Conservation (phyloP, 2,113 vertebrate species). For the Spilogale gracilis region DNA sequence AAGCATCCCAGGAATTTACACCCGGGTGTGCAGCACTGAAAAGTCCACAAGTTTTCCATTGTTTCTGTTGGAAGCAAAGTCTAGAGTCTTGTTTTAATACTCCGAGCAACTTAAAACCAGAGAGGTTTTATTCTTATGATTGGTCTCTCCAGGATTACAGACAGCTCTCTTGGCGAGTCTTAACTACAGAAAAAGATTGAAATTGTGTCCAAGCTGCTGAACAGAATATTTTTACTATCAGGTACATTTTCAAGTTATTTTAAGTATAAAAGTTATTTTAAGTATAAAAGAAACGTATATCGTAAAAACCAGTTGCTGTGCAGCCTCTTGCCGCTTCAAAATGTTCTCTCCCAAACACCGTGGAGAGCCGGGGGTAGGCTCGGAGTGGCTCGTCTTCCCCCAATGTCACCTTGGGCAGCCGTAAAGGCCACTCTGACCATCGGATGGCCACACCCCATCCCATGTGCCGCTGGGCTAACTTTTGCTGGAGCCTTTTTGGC, state of each 20-base stretch:
- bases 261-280: slow-evolving; percentile 12
- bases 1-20: slow-evolving; percentile 67
- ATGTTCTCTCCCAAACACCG: background rate
- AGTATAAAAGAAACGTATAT: background rate
- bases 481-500: background rate
- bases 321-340: background rate
- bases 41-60: slow-evolving; percentile 58
- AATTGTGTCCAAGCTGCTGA: slow-evolving; percentile 7
- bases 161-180: slow-evolving; percentile 15
- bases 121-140: slow-evolving; percentile 60
- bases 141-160: slow-evolving; percentile 51
- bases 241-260: slow-evolving; percentile 30
- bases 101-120: slow-evolving; percentile 36
- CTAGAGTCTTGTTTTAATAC: slow-evolving; percentile 50
- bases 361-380: background rate
- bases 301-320: background rate
- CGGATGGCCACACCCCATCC: background rate
- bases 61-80: slow-evolving; percentile 73
- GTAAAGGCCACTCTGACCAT: background rate
- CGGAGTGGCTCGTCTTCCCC: background rate
- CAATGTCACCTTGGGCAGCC: background rate
- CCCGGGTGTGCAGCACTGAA: background rate
- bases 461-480: background rate
- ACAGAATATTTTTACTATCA: slow-evolving; percentile 24
- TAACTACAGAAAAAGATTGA: slow-evolving; percentile 33